Evolutionary conservation across 2,113 vertebrate species (phyloP).

Genomic region (Azemiops feae): DNA sequence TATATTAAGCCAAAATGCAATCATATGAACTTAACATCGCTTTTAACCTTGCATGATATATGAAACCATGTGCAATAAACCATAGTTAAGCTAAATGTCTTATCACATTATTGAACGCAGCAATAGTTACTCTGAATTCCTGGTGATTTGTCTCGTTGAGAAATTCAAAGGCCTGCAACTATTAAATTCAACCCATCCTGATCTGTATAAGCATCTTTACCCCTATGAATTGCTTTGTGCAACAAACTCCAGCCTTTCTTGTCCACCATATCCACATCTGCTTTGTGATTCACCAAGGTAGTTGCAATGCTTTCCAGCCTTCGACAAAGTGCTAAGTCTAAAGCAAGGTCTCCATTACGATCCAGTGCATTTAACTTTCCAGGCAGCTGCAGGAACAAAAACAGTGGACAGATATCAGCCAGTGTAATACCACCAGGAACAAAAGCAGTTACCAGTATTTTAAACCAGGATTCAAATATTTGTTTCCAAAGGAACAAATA

Average conservation of each 20-base stretch:
- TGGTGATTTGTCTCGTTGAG: not conserved
- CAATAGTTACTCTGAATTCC: not conserved
- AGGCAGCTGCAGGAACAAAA: conserved; percentile 74
- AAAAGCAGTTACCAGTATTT: not conserved
- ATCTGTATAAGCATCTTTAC: conserved; percentile 59
- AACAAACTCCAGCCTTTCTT: conserved; percentile 93
- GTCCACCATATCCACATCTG: conserved; percentile 93
- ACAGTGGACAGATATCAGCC: accelerated
- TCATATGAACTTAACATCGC: not conserved
- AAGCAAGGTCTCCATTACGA: conserved; percentile 90
- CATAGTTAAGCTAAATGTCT: not conserved
- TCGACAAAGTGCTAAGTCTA: conserved; percentile 89
- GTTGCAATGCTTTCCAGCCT: conserved; percentile 91
- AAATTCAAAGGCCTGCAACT: not conserved
- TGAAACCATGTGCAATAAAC: not conserved
- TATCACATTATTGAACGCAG: not conserved
- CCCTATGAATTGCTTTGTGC: conserved; percentile 96
- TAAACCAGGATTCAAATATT: not conserved
- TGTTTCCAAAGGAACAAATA: not conserved
- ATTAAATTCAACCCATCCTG: not conserved
- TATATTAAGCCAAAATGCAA: not conserved
- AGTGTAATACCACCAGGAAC: not conserved
- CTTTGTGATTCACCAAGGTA: conserved; percentile 90
- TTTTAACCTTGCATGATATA: not conserved
- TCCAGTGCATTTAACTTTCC: conserved; percentile 93